phyloP scores from a whole-genome alignment of 1,140 invertebrate genomes.

The Solen grandis region DNA sequence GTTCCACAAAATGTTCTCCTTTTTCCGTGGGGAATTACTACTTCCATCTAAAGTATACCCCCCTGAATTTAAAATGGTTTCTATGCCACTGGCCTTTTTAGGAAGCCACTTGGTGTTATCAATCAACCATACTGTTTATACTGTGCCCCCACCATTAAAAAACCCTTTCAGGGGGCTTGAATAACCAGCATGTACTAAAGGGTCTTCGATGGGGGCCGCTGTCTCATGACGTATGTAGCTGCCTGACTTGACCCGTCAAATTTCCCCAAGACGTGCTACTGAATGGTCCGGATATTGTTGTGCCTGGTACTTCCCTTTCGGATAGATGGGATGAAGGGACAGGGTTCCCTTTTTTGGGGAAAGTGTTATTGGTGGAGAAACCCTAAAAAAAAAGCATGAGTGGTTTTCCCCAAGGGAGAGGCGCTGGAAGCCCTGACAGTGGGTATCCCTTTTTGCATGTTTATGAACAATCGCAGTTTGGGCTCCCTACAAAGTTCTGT shows the following conservation, averaged over 20 bases:
- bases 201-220: conserved; percentile 11
- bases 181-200: conserved; percentile 35
- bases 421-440: conserved; percentile 69
- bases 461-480: conserved; percentile 61
- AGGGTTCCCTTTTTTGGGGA: conserved; percentile 63
- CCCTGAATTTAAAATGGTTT: conserved; percentile 55
- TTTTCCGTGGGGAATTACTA: conserved; percentile 59
- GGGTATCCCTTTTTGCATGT: conserved; percentile 59
- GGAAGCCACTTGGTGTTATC: conserved; percentile 32
- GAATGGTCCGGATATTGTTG: conserved; percentile 59
- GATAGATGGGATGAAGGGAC: conserved; percentile 20
- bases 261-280: conserved; percentile 67
- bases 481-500: conserved; percentile 48
- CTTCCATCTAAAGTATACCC: conserved; percentile 71
- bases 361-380: conserved; percentile 72
- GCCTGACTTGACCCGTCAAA: conserved; percentile 73
- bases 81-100: not conserved
- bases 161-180: conserved; percentile 23
- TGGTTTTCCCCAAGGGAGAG: conserved; percentile 66
- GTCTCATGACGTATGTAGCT: conserved; percentile 57
- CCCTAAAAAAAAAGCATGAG: conserved; percentile 74
- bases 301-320: conserved; percentile 46
- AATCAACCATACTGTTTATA: conserved; percentile 65
- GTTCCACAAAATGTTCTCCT: conserved; percentile 62
- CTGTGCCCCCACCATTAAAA: not conserved